phyloP scores from a whole-genome alignment of 2,797 vertebrate genomes.

The Labroides dimidiatus region DNA sequence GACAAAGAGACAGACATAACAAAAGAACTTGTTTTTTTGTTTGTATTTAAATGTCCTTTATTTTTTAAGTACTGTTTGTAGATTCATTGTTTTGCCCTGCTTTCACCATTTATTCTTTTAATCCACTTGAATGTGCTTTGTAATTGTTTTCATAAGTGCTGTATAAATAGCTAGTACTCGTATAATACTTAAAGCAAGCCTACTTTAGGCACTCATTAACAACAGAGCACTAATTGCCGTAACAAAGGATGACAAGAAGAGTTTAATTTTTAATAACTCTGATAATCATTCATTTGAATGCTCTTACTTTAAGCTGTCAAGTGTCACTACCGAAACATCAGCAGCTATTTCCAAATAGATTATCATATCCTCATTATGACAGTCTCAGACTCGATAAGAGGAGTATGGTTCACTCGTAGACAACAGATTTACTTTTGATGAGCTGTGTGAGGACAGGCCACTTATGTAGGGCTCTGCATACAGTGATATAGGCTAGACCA shows the following conservation, averaged over 20 bases:
- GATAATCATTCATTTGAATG: conserved; percentile 10
- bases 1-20: too few species aligned
- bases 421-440: too few species aligned
- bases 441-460: too few species aligned
- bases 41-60: too few species aligned
- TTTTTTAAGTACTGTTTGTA: neutral
- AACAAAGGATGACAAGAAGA: conserved; percentile 1
- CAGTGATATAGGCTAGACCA: neutral
- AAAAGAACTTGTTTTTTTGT: too few species aligned
- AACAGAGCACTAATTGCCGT: conserved; percentile 10
- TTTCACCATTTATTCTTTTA: neutral
- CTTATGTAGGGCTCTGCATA: conserved; percentile 6
- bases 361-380: neutral
- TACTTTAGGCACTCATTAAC: conserved; percentile 19
- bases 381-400: neutral
- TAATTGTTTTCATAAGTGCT: conserved; percentile 17
- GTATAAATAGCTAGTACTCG: conserved; percentile 6
- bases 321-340: too few species aligned
- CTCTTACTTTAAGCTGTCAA: neutral
- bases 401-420: too few species aligned
- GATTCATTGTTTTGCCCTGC: neutral
- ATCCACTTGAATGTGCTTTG: neutral
- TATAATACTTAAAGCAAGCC: conserved; percentile 15
- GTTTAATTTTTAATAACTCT: conserved; percentile 13
- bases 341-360: neutral